Conservation (phyloP, 2,888 invertebrate species). For the Dorcus parallelipipedus region DNA sequence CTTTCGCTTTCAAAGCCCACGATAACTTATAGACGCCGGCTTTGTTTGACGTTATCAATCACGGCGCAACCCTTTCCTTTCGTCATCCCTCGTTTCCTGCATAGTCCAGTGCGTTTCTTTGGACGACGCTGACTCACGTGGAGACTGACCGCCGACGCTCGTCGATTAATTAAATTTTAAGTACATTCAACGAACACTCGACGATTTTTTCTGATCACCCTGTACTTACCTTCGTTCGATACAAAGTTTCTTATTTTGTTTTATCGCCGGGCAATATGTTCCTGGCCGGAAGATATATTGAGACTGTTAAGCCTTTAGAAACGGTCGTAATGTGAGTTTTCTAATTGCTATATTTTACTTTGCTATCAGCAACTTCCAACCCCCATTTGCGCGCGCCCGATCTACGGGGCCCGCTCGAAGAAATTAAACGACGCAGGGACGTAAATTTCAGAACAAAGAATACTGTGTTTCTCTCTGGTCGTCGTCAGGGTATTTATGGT, state of each 20-base stretch:
- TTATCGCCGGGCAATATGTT: constrained; percentile 16
- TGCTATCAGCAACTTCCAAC: constrained; percentile 22
- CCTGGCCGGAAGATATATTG: constrained; percentile 22
- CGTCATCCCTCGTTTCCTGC: constrained; percentile 19
- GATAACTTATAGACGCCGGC: constrained; percentile 1
- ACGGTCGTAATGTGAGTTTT: constrained; percentile 25
- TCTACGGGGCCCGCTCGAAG: background rate
- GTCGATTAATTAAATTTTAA: no score
- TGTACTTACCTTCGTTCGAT: background rate
- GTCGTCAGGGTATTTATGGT: no score
- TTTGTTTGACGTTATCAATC: constrained; percentile 23
- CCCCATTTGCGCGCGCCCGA: constrained; percentile 4
- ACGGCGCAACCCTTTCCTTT: constrained; percentile 26
- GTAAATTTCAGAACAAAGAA: background rate
- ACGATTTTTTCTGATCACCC: no score
- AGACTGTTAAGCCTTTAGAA: constrained; percentile 25
- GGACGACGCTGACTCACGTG: background rate
- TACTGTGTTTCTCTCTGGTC: background rate
- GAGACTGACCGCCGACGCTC: background rate
- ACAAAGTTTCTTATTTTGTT: background rate
- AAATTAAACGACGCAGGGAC: background rate
- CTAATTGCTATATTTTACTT: constrained; percentile 26
- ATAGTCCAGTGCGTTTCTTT: background rate
- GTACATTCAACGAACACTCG: no score
- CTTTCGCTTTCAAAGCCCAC: background rate